Conservation (phyloP, 2,797 vertebrate genomes). For the Carcharodon carcharias region DNA sequence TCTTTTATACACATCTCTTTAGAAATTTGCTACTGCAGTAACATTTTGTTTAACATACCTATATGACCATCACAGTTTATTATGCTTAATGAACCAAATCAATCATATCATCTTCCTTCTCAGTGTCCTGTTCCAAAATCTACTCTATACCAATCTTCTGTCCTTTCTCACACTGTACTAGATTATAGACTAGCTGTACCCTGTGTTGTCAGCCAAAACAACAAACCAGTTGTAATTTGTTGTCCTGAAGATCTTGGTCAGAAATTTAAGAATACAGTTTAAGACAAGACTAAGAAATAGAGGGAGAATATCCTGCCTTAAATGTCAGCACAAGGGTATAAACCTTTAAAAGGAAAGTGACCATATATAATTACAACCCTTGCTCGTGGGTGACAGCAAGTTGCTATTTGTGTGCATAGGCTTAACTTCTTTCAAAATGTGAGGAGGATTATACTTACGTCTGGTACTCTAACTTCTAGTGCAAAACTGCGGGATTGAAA, state of each 20-base stretch:
- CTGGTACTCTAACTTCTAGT: no score
- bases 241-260: not conserved
- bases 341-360: not conserved
- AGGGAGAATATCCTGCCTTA: not conserved
- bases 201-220: no score
- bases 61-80: not conserved
- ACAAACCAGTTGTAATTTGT: not conserved
- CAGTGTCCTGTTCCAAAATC: not conserved
- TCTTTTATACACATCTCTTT: not conserved
- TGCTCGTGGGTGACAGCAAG: not conserved
- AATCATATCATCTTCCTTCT: not conserved
- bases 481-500: not conserved
- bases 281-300: not conserved
- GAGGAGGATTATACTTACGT: not conserved
- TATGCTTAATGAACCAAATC: not conserved
- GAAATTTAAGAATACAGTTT: not conserved
- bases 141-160: not conserved
- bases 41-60: not conserved
- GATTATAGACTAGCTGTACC: not conserved
- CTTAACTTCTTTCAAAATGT: not conserved
- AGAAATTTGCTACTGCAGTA: not conserved
- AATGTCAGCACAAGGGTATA: not conserved
- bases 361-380: not conserved
- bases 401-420: not conserved
- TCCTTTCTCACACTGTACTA: not conserved